These are phyloP conservation scores for Xestia xanthographa DNA, from an alignment of 2,888 invertebrate genomes.

Conservation along the genomic window DNA sequence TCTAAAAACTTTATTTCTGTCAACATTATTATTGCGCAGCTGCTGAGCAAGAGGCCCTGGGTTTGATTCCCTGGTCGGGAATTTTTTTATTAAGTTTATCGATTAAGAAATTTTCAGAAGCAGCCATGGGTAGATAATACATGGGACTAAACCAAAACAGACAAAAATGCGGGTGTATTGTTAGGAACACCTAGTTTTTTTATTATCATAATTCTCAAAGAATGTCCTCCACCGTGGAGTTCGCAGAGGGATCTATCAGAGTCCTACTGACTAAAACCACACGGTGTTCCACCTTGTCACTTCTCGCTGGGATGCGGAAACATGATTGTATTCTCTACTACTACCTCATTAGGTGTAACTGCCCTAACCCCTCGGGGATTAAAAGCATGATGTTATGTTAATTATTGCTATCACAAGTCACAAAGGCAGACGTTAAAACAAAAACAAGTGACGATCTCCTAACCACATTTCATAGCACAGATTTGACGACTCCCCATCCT, in stretches of 20 bases:
- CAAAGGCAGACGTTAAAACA: not conserved
- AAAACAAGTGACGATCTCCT: conserved; percentile 1
- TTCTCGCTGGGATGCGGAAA: not conserved
- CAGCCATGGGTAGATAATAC: not conserved
- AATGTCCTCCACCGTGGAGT: no score
- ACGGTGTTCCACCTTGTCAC: not conserved
- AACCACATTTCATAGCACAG: not conserved
- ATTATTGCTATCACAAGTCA: not conserved
- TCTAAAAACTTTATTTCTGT: not conserved
- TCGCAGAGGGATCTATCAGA: not conserved
- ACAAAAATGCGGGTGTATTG: not conserved
- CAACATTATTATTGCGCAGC: not conserved
- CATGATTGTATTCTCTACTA: not conserved
- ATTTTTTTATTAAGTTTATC: not conserved
- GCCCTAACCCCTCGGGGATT: fast-evolving
- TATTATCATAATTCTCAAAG: not conserved
- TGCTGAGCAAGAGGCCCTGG: no score
- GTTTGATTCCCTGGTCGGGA: not conserved
- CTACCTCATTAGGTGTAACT: not conserved
- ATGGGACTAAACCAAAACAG: not conserved
- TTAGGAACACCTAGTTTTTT: not conserved
- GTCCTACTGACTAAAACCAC: not conserved
- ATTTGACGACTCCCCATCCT: conserved; percentile 28
- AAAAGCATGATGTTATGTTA: not conserved
- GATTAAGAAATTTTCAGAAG: not conserved